Base-by-base conservation (phyloP, 2,113 vertebrate genomes). In the Carassius gibelio region DNA sequence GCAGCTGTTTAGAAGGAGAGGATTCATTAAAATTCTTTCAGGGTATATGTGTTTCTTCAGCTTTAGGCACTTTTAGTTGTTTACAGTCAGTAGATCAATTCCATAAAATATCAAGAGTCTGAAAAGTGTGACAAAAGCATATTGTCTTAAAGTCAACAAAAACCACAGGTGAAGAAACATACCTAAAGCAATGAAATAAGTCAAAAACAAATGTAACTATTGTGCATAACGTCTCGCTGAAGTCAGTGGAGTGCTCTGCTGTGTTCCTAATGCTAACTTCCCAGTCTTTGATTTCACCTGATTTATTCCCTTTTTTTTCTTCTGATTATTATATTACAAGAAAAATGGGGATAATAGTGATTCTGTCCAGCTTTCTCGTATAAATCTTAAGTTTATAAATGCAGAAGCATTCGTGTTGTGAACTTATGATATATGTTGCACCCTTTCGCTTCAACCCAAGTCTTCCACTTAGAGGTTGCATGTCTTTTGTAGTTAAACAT, bases 401-500 rank as follows among this genome's bases (percentile, higher is more conserved):
- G 38, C 21, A 21, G 9, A 80, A 13, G 55, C 78, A 45, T 80
- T 62, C 45, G 38, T 9, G 34, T 72, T 82, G 57, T 62, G 8
- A 86, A 52, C 81, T 77, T 81, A 88, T 86, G 76, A 61, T 81
- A 42, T 74, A 42, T 34, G 42, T 11, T 80, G 21, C 42, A 62
- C 50, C n/a, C 66, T 87, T 84, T 81, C 59, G 62, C 81, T 79
- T 59, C 26, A 48, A 75, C 77, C 45, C 75, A 57, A 59, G 34
- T 68, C 75, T 64, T 52, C 30, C 75, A 68, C 64, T 85, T 75
- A 88, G 48, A 85, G 84, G 82, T 84, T 86, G 66, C 76, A 34
- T 80, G 71, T 87, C 82, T 84, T 61, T 77, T 66, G 55, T 62
- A 79, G 83, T 88, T 83, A 80, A 61, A 86, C 84, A 79, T 78